These are phyloP conservation scores for Drosophila mayaguana DNA, from an alignment of 2,888 invertebrate species.

Conservation along the genomic window DNA sequence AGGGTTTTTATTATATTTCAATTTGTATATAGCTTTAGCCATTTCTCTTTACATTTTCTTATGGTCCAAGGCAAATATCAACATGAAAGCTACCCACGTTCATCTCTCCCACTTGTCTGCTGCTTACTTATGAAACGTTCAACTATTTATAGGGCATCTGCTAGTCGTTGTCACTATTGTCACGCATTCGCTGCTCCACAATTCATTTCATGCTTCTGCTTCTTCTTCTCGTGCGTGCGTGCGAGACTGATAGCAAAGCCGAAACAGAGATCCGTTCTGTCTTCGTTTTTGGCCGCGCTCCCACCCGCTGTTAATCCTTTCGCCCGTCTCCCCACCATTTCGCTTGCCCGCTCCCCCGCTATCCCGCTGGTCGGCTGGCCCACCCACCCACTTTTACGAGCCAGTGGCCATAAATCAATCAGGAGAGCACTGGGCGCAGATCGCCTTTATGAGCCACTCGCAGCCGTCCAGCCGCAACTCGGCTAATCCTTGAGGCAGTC, in stretches of 20 bases:
- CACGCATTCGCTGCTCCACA: neutral
- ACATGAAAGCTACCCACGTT: too few relatives aligned
- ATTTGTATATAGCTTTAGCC: too few relatives aligned
- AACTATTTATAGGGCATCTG: constrained; percentile 14
- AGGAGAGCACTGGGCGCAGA: constrained; percentile 52
- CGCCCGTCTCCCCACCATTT: constrained; percentile 1
- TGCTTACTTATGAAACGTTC: too few relatives aligned
- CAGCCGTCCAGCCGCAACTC: constrained; percentile 2
- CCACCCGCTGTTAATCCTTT: constrained; percentile 39
- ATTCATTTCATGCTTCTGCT: constrained; percentile 6
- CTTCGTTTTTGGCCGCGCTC: constrained; percentile 4
- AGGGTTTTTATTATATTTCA: too few relatives aligned
- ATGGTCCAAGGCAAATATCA: too few relatives aligned
- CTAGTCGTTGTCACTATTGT: neutral
- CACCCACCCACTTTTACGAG: constrained; percentile 50
- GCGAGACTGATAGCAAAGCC: constrained; percentile 53
- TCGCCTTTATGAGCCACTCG: constrained; percentile 51
- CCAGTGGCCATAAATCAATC: constrained; percentile 77
- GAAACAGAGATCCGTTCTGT: constrained; percentile 36
- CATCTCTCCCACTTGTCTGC: too few relatives aligned
- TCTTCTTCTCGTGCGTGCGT: constrained; percentile 39
- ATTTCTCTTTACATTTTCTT: too few relatives aligned
- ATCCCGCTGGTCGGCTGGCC: constrained; percentile 19
- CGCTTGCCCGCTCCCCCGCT: constrained; percentile 6
- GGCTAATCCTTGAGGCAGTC: constrained; percentile 46